Conservation (phyloP, 2,888 invertebrate genomes). For the Caenorhabditis parvicauda region DNA sequence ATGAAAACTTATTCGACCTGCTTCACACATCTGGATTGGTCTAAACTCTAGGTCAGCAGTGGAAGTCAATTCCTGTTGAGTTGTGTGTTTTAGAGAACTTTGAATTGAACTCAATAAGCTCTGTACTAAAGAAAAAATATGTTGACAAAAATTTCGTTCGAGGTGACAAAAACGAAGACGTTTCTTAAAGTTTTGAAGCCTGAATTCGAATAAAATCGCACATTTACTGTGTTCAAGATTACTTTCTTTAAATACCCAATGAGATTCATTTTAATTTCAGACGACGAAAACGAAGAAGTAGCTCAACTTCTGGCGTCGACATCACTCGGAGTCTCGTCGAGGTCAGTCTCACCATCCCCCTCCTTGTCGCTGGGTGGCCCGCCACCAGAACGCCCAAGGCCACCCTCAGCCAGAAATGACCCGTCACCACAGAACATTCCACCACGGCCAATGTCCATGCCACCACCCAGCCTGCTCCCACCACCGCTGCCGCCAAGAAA, state of each 20-base stretch:
- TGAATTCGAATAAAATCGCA: too few relatives aligned
- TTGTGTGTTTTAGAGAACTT: too few relatives aligned
- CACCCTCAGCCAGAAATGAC: constrained; percentile 36
- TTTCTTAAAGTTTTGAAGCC: too few relatives aligned
- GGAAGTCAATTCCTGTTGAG: too few relatives aligned
- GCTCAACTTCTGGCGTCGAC: too few relatives aligned
- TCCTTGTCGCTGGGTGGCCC: background rate
- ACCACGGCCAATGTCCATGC: constrained; percentile 14
- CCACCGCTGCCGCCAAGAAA: background rate
- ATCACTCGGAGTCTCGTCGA: background rate
- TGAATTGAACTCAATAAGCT: too few relatives aligned
- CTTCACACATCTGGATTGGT: too few relatives aligned
- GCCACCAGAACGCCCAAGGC: constrained; percentile 35
- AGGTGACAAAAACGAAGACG: too few relatives aligned
- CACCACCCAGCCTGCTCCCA: constrained; percentile 2
- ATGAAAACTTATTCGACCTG: too few relatives aligned
- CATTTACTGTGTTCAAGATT: background rate
- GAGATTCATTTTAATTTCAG: constrained; percentile 6
- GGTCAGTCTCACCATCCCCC: background rate
- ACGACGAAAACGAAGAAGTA: constrained; percentile 29
- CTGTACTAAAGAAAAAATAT: too few relatives aligned
- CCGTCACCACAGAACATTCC: constrained; percentile 26
- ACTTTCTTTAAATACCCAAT: background rate
- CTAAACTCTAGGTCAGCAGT: too few relatives aligned
- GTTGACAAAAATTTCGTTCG: too few relatives aligned